phyloP scores from a whole-genome alignment of 1,140 invertebrate species.

The Trissolcus basalis region DNA sequence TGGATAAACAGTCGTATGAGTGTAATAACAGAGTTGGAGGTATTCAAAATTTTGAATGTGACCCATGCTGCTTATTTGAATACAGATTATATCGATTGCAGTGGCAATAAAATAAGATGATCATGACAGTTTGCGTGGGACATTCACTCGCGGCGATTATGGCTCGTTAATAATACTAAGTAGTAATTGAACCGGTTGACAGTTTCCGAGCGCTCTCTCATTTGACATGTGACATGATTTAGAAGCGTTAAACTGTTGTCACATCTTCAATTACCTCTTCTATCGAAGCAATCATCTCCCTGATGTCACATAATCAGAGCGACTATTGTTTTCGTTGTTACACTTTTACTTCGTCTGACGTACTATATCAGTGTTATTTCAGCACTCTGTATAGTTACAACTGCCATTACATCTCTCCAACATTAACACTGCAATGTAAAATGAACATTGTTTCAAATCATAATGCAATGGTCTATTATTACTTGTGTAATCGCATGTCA shows the following conservation, averaged over 20 bases:
- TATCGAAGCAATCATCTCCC: slow-evolving; percentile 68
- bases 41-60: not conserved
- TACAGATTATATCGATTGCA: slow-evolving; percentile 49
- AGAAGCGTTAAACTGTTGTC: slow-evolving; percentile 74
- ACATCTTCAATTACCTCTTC: slow-evolving; percentile 73
- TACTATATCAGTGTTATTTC: slow-evolving; percentile 31
- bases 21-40: slow-evolving; percentile 6
- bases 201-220: slow-evolving; percentile 71
- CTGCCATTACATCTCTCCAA: too few relatives aligned
- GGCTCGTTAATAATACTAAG: slow-evolving; percentile 66
- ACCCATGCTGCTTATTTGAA: slow-evolving; percentile 31
- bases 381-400: slow-evolving; percentile 14
- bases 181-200: slow-evolving; percentile 71
- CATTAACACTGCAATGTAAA: too few relatives aligned
- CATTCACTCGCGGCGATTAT: slow-evolving; percentile 50
- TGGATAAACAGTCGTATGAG: slow-evolving; percentile 17
- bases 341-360: slow-evolving; percentile 44
- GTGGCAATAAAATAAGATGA: slow-evolving; percentile 49
- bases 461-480: too few relatives aligned
- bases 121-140: slow-evolving; percentile 63
- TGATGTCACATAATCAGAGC: slow-evolving; percentile 60
- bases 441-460: too few relatives aligned
- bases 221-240: slow-evolving; percentile 76
- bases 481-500: too few relatives aligned
- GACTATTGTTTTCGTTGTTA: slow-evolving; percentile 47